Percentiles rank a stretch among this genome's conserved stretches.
Evolutionary conservation across 2,113 vertebrate genomes (phyloP).

Genomic region (Alexandromys fortis): DNA sequence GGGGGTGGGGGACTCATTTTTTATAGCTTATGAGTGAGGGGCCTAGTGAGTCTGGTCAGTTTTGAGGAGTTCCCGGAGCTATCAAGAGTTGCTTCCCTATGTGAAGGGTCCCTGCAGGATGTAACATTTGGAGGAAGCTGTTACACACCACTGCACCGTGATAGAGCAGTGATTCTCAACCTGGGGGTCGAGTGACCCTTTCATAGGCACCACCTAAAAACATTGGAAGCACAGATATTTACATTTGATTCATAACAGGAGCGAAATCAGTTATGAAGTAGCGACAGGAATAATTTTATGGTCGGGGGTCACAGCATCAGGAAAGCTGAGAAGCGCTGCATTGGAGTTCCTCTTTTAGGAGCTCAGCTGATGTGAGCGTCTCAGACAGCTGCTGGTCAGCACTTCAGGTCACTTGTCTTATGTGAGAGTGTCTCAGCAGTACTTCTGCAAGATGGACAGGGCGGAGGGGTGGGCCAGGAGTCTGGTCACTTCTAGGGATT

Average conservation of each 20-base stretch:
- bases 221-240: background rate
- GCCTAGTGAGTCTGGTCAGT: background rate
- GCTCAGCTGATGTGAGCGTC: background rate
- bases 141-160: background rate
- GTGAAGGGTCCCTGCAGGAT: background rate
- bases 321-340: background rate
- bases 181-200: background rate
- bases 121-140: background rate
- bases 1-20: background rate
- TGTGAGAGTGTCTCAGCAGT: background rate
- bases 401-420: background rate
- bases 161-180: background rate
- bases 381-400: background rate
- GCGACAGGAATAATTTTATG: background rate
- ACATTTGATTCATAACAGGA: background rate
- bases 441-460: background rate
- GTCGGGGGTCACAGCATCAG: background rate
- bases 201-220: background rate
- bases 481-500: background rate
- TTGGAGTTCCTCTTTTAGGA: background rate
- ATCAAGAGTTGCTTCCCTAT: background rate
- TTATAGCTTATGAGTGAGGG: background rate
- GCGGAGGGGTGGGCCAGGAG: too few relatives aligned
- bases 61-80: background rate
- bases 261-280: background rate